These are phyloP conservation scores for Drosophila imparisetae DNA, from an alignment of 2,888 invertebrate genomes.

Conservation along the genomic window DNA sequence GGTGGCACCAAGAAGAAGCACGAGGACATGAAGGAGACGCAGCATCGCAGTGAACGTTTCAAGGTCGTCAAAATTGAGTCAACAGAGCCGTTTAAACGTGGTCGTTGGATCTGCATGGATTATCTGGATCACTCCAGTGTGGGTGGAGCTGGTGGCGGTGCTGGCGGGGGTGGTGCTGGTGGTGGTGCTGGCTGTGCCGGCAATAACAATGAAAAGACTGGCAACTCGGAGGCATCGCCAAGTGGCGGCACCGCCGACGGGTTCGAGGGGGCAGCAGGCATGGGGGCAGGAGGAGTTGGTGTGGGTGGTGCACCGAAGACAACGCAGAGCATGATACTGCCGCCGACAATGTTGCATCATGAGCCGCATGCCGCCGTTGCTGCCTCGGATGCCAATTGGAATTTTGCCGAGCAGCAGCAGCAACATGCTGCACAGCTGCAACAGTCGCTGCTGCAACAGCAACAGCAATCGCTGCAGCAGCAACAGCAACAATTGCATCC, in stretches of 20 bases:
- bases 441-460: constrained; percentile 47
- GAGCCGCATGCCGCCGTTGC: constrained; percentile 78
- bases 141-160: constrained; percentile 22
- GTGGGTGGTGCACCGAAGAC: constrained; percentile 68
- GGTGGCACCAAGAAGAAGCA: constrained; percentile 86
- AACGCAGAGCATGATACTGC: constrained; percentile 82
- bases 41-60: constrained; percentile 93
- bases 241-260: constrained; percentile 1
- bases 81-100: constrained; percentile 96
- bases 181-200: constrained; percentile 40
- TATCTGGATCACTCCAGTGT: constrained; percentile 92
- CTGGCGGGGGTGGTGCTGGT: not conserved
- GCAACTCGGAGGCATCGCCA: constrained; percentile 55
- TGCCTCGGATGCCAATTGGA: constrained; percentile 82
- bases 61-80: constrained; percentile 98
- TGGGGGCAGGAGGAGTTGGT: constrained; percentile 28
- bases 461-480: constrained; percentile 81
- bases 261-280: not conserved
- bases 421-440: constrained; percentile 24
- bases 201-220: constrained; percentile 82
- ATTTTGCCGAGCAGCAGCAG: constrained; percentile 68
- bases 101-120: constrained; percentile 97
- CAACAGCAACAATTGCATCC: constrained; percentile 46
- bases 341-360: constrained; percentile 73
- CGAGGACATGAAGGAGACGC: constrained; percentile 88